Evolutionary conservation across 2,888 invertebrate genomes (phyloP), one percentile per base, ranked within the genome.

Genomic region (Fragum fragum): DNA sequence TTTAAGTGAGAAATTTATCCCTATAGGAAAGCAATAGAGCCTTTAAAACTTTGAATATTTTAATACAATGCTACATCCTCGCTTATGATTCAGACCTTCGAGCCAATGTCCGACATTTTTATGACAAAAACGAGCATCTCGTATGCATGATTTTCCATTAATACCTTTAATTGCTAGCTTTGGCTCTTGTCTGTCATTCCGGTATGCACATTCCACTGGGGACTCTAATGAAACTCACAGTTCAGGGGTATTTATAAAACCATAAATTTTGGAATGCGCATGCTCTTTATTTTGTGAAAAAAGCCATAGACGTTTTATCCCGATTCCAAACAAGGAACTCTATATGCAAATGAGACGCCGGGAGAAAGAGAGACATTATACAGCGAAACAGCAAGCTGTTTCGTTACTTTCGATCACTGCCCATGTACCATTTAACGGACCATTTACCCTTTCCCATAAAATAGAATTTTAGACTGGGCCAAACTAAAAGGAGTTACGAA

Each of bases 91-190:
- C 47, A 47, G 47, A 47, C 47, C 18, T n/a, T 16, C 14, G 14
- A 47, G 16, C 47, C 47, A 47, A 18, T 47, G 47, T 47, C 47
- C 47, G 47, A 47, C 47, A 14, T 47, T 47, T 47, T 47, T 14
- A 47, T 47, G 47, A 47, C n/a, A 18, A 18, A 47, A 47, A 9
- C 16, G 47, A 47, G 47, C 47, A 47, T 47, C 47, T 47, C 47
- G 47, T 47, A 47, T 47, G 47, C 47, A 47, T 47, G 47, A 2
- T 47, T 47, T 47, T 47, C n/a, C 47, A 47, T 47, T 47, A 47
- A 47, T 47, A 47, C 47, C 47, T 47, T 47, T 47, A 47, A 47
- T 47, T 47, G 47, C 47, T 47, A 47, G 47, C 47, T 47, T 47
- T 47, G 47, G 47, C 47, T 47, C 47, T 18, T 47, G 47, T 47